Evolutionary conservation across 2,888 invertebrate genomes (phyloP), one percentile per base, ranked within the genome.

Genomic region (Scrobipalpa atriplicella): DNA sequence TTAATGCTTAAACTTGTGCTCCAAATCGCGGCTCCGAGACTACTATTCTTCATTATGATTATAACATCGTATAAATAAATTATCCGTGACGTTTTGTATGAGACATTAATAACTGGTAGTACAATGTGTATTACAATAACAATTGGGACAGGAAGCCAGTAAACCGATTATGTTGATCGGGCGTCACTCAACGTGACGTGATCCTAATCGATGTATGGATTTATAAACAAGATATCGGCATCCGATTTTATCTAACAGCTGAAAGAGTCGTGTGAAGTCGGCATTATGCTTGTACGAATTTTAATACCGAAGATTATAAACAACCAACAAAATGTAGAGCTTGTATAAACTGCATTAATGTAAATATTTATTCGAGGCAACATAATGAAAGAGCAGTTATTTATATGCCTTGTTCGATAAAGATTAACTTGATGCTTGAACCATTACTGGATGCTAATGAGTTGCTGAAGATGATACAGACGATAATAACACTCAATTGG

Each of bases 111-210:
- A 89, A 83, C 86, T 84, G 77, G 84, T 87, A 86, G 83, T 86
- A 87, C 86, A 88, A 85, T 83, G 81, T 73, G 78, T 72, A 84
- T 89, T 87, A 88, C 80, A 89, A 87, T 88, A 83, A 89, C 88
- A 89, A 87, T 88, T 81, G 84, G 77, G 75, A 80, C 86, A 85
- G 87, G 88, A 87, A 88, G 87, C 85, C 79, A 77, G 81, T 90
- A 90, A 91, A 89, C 88, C 90, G 91, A 91, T 91, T 92, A 91
- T 79, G 81, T 73, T 86, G 89, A 89, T 87, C 85, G 82, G 74
- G 84, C 83, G 87, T 90, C 89, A 86, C 83, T 87, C 86, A 84
- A 78, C 81, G 75, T 83, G 89, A 88, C 87, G 83, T 78, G 77
- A 72, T 75, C 80, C 89, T 86, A 91, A 90, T 89, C 82, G 83